A percentile compares a stretch with the other conserved stretches of the same genome.
Evolutionary conservation across 37 sponge, comb jelly and placozoan genomes (phyloP).

Genomic region (Cladorhizidae sp.): DNA sequence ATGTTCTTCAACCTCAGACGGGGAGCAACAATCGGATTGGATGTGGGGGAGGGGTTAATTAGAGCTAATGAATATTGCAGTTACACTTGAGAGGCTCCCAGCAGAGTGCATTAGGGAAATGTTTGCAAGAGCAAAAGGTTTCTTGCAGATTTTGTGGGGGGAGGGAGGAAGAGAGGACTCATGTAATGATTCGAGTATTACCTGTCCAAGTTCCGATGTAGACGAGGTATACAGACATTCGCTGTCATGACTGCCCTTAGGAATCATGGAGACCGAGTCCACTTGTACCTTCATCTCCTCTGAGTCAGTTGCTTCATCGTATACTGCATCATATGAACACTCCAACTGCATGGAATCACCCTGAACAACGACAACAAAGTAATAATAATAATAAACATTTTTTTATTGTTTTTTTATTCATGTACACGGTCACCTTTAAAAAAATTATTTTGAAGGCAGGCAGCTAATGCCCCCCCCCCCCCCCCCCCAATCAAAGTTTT

Average conservation of each 20-base stretch:
- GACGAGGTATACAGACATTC: slow-evolving; percentile 48
- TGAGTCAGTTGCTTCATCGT: slow-evolving; percentile 7
- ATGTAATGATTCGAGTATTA: background rate
- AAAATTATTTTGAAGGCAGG: too few relatives aligned
- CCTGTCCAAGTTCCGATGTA: slow-evolving; percentile 10
- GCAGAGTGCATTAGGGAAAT: background rate
- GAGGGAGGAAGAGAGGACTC: background rate
- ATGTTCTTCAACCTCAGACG: too few relatives aligned
- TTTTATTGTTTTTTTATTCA: too few relatives aligned
- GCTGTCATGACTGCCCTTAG: slow-evolving; percentile 1
- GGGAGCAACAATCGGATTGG: too few relatives aligned
- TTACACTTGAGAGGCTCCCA: background rate
- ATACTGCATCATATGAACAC: slow-evolving; percentile 45
- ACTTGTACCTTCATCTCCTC: slow-evolving; percentile 42
- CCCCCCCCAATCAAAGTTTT: too few relatives aligned
- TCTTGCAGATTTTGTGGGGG: background rate
- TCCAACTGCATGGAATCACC: slow-evolving; percentile 51
- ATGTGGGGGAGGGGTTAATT: too few relatives aligned
- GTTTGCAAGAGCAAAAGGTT: background rate
- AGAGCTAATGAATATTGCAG: background rate
- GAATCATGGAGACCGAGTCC: slow-evolving; percentile 46
- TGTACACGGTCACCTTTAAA: too few relatives aligned
- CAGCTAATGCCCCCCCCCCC: too few relatives aligned
- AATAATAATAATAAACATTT: too few relatives aligned
- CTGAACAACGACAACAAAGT: slow-evolving; percentile 10